Base-by-base conservation (phyloP, 2,113 vertebrate genomes). In the Aegithalos caudatus region DNA sequence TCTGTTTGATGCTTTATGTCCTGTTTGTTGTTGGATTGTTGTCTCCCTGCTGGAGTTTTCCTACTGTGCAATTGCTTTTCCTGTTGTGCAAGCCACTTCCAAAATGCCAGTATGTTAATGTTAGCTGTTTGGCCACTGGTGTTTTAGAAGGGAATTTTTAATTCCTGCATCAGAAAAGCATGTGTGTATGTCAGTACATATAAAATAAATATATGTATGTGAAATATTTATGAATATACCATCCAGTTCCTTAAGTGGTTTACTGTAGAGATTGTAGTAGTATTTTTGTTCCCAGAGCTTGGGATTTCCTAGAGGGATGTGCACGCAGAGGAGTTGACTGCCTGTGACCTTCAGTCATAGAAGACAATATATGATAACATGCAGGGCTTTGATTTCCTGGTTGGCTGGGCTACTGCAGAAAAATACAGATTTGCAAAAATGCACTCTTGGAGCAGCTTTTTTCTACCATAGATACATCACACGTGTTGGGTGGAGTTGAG, bases 21-120 rank as follows among this genome's bases (percentile, higher is more conserved):
- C n/a, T 90, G 22, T 88, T 93, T 86, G 42, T 85, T 92, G 81
- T 88, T 93, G 58, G 60, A 35, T 81, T 88, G 82, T 86, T 94
- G 56, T 84, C 35, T 83, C 82, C 50, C 61, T 91, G 86, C 54
- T 96, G 94, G 92, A 86, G 66, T 86, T 90, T 90, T 83, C 86
- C 74, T 88, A 12, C 80, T 84, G 40, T 51, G 78, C 14, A 2
- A 35, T 74, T 4, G 33, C 61, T 95, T 90, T 95, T 72, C 70
- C 66, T 91, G 50, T 84, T 54, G 58, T 87, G 35, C 45, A 53
- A 81, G 42, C 64, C 9, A 2, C 45, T 79, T 92, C 70, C 61
- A 27, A 35, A 90, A n/a, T 77, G 60, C 45, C 73, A 1, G 28
- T 47, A 5, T 10, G 33, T 54, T 88, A 44, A 44, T 44, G 42